Conservation (phyloP, 2,113 vertebrate species). For the Salvelinus fontinalis region DNA sequence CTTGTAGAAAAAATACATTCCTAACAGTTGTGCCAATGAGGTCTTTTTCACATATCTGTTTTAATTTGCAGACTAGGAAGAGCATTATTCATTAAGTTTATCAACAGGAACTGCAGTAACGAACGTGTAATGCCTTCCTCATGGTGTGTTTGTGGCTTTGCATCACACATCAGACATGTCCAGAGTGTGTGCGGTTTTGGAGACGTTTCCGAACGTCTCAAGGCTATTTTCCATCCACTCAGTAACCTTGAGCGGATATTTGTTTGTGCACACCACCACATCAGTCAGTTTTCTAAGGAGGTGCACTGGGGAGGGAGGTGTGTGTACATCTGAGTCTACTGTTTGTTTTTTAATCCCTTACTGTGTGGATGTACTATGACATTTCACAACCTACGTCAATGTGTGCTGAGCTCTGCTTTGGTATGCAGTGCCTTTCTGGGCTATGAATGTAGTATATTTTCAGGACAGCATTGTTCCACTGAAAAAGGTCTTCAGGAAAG, state of each 20-base stretch:
- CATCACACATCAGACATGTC: neutral
- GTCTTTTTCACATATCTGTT: neutral
- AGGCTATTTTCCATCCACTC: conserved; percentile 41
- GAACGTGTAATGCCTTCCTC: neutral
- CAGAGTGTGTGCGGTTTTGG: neutral
- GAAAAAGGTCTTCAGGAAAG: neutral
- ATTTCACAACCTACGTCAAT: neutral
- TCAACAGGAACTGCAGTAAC: neutral
- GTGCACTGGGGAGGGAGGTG: conserved; percentile 2
- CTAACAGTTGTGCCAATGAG: neutral
- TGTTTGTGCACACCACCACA: conserved; percentile 48
- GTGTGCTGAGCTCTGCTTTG: conserved; percentile 23
- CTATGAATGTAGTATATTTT: conserved; percentile 41
- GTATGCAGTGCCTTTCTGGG: neutral
- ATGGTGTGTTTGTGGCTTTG: neutral
- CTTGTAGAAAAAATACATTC: neutral
- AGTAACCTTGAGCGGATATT: conserved; percentile 32
- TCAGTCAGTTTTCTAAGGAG: conserved; percentile 29
- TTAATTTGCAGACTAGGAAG: neutral
- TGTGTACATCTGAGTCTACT: conserved; percentile 5
- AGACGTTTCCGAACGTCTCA: conserved; percentile 35
- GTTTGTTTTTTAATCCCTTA: conserved; percentile 1
- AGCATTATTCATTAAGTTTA: neutral
- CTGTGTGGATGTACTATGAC: too few species aligned
- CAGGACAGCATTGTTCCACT: conserved; percentile 2